Evolutionary conservation across 2,797 vertebrate genomes (phyloP), one percentile per base, ranked within the genome.

Genomic region (Pseudotriccus pelzelni): DNA sequence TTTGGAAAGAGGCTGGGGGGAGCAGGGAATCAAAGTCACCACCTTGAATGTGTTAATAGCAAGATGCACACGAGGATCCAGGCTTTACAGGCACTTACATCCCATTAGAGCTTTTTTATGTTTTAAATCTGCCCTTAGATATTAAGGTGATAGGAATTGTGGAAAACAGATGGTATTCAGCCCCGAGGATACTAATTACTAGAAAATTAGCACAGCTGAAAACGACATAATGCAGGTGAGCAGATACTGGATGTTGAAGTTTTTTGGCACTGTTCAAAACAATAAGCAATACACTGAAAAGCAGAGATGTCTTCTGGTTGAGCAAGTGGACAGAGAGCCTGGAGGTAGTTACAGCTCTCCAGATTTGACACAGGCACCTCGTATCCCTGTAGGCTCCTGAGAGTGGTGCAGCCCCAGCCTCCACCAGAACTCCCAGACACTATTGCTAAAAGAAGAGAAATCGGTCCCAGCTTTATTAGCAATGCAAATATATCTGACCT

Each of bases 181-280:
- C 36, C 53, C 24, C 13, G 2, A 30, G 58, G 25, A 36, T 62
- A 41, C 15, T 22, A 89, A 82, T 89, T 85, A 49, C 27, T 41
- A 49, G 62, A 68, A 87, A 93, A 93, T 84, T 62, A 89, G 1
- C 64, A 72, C 27, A 30, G 53, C 10, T 89, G 50, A 60, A 89
- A 85, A 53, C 53, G 1, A 14, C 36, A 41, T 36, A 24, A 67
- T 53, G 39, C 63, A 67, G 39, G 55, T 49, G 44, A 94, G 63
- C 10, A 47, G 37, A 10, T 80, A 36, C 13, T 39, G 13, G n/a
- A 10, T 1, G 0, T 50, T 78, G 34, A 47, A 66, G 2, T 6
- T 62, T 7, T 62, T 7, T 6, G 46, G 9, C 17, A 46, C 37
- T 64, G 43, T 14, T 84, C 8, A 66, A 46, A 84, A 68, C 27